Percentiles rank a stretch among this genome's conserved stretches.
Evolutionary conservation across 2,888 invertebrate genomes (phyloP).

Genomic region (Thereva nobilitata): DNA sequence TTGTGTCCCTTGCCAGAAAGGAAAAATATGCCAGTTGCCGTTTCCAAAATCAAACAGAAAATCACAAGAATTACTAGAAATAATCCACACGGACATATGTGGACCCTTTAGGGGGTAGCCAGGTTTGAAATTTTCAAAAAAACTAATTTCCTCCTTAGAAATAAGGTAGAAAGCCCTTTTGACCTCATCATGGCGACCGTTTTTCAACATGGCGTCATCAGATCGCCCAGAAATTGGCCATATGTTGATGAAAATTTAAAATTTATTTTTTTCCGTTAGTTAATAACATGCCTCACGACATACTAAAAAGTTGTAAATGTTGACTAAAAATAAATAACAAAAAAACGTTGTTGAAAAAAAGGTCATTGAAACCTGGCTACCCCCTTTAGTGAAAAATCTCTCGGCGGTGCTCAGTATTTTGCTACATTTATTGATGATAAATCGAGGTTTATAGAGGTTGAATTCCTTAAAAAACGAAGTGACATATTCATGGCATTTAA

Average conservation of each 20-base stretch:
- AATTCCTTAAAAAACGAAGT: conserved; percentile 37
- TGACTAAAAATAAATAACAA: too few relatives aligned
- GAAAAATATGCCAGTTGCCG: conserved; percentile 17
- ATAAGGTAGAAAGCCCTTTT: background rate
- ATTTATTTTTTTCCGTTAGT: too few relatives aligned
- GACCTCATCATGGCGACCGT: too few relatives aligned
- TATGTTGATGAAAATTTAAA: too few relatives aligned
- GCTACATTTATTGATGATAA: conserved; percentile 29
- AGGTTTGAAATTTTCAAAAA: conserved; percentile 1
- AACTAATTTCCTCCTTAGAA: background rate
- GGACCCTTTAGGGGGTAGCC: conserved; percentile 10
- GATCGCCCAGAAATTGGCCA: too few relatives aligned
- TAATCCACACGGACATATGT: conserved; percentile 27
- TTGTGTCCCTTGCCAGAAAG: conserved; percentile 30
- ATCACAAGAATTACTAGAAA: conserved; percentile 6
- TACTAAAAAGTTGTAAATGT: too few relatives aligned
- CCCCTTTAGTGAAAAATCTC: conserved; percentile 7
- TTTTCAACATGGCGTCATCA: too few relatives aligned
- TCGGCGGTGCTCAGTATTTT: conserved; percentile 19
- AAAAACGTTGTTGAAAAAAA: too few relatives aligned
- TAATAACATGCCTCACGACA: too few relatives aligned
- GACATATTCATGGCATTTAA: conserved; percentile 41
- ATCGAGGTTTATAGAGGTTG: conserved; percentile 28
- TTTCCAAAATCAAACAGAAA: conserved; percentile 8
- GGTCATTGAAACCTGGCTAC: too few relatives aligned